Base-by-base conservation (phyloP, 2,888 invertebrate genomes). In the Drosophila borborema region DNA sequence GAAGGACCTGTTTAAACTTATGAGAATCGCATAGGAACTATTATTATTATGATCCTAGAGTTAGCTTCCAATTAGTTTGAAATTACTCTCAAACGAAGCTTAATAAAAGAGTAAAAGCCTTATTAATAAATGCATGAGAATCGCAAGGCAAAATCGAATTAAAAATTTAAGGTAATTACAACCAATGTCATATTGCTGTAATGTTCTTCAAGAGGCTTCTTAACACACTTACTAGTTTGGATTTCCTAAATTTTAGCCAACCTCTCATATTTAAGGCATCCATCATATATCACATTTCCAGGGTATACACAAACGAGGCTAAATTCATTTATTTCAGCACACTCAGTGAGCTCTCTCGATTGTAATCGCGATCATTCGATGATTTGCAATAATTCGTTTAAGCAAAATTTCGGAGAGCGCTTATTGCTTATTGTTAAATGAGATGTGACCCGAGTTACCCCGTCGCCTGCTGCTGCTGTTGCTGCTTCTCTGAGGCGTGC, bases 301-400 rank as follows among this genome's bases (percentile, higher is more conserved):
- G 77, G 72, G 68, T 68, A 65, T 72, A n/a, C 10, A 14, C 28
- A 43, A 62, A 20, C 59, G 23, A 68, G n/a, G 62, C 60, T 68
- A 4, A 63, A 60, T 41, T 41, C 55, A 40, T 36, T 2, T 48
- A 68, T 55, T 40, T 65, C 55, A 36, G 46, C 55, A 41, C 41
- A 61, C 31, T 65, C 43, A 38, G 71, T 58, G 36, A 43, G 71
- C 71, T 75, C 64, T 46, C 48, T 68, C 38, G 67, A 72, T 68
- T 76, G 56, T 64, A 66, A 74, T 70, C 66, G 74, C 74, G 54
- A 51, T 63, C 68, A 62, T 45, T 72, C 45, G 49, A 68, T 78
- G 76, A 76, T 80, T 76, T 76, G 80, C 77, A 80, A 73, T 70
- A 66, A 69, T 72, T 72, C 61, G 64, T 18, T 14, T 31, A 41